phyloP scores from a whole-genome alignment of 2,113 vertebrate species.

The Herpailurus yagouaroundi region DNA sequence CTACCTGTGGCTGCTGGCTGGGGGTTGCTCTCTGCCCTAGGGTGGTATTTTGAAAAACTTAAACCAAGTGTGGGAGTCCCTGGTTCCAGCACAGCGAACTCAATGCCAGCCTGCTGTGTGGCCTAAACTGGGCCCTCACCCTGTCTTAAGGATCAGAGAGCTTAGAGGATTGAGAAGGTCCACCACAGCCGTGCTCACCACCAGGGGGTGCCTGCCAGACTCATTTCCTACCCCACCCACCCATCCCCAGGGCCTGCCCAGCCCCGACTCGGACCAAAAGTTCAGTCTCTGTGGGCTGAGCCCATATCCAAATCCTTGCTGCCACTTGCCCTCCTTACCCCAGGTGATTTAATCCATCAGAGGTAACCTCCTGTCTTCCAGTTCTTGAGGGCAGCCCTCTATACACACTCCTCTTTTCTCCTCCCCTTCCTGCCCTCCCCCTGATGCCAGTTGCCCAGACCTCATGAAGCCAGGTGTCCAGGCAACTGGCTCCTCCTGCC shows the following conservation, averaged over 20 bases:
- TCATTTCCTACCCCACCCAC: slow-evolving; percentile 60
- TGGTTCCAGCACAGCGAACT: slow-evolving; percentile 7
- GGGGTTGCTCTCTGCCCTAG: background rate
- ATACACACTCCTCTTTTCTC: background rate
- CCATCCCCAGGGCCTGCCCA: background rate
- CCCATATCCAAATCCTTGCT: background rate
- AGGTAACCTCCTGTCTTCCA: background rate
- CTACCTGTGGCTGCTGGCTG: background rate
- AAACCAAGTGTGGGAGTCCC: background rate
- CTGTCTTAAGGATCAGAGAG: slow-evolving; percentile 28
- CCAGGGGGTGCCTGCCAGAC: slow-evolving; percentile 59
- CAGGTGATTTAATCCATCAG: background rate
- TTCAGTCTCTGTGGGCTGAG: background rate
- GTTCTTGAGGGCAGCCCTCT: background rate
- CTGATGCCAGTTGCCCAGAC: background rate
- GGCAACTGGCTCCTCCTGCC: background rate
- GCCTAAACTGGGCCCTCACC: background rate
- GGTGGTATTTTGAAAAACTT: slow-evolving; percentile 33
- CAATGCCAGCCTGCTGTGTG: background rate
- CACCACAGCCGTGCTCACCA: slow-evolving; percentile 42
- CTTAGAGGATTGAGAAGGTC: background rate
- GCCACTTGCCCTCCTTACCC: background rate
- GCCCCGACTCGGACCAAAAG: background rate
- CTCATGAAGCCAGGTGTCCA: background rate
- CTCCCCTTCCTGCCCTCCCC: background rate